These are phyloP conservation scores for Chrysogorgia sp. DNA, from an alignment of 92 coral and sea anemone genomes.

Conservation along the genomic window DNA sequence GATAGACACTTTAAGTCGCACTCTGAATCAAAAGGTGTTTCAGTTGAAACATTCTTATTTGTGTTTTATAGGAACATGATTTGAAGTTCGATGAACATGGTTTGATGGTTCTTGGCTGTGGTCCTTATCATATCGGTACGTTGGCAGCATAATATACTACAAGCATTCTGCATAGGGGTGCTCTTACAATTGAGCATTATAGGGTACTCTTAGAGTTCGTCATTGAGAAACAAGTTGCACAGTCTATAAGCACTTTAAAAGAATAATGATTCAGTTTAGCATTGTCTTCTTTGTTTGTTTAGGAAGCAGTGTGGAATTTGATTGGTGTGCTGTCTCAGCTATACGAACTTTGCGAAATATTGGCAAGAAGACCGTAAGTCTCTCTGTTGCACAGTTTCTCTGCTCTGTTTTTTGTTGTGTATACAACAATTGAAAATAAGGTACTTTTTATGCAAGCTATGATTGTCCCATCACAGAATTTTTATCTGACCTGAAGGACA, in stretches of 20 bases:
- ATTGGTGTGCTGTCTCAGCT: conserved; percentile 99
- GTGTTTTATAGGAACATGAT: conserved; percentile 74
- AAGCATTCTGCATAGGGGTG: too few species aligned
- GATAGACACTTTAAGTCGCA: background rate
- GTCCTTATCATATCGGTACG: conserved; percentile 86
- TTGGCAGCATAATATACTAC: background rate
- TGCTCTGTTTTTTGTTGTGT: background rate
- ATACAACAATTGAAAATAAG: too few species aligned
- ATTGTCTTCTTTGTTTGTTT: background rate
- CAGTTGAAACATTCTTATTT: background rate
- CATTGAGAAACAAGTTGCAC: too few species aligned
- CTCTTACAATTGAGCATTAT: background rate
- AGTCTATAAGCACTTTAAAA: too few species aligned
- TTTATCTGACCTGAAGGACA: too few species aligned
- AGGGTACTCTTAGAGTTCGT: too few species aligned
- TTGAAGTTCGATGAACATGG: conserved; percentile 81
- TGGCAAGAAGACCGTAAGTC: conserved; percentile 82
- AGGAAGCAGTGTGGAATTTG: conserved; percentile 99
- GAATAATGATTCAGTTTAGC: too few species aligned
- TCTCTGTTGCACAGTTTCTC: background rate
- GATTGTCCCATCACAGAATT: too few species aligned
- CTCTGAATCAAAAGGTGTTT: background rate
- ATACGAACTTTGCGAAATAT: conserved; percentile 84
- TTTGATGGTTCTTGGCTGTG: conserved; percentile 97
- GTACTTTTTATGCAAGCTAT: too few species aligned